Percentiles rank a stretch among this genome's conserved stretches.
phyloP scores from a whole-genome alignment of 1,140 invertebrate species.

The Brachionus rotundiformis region DNA sequence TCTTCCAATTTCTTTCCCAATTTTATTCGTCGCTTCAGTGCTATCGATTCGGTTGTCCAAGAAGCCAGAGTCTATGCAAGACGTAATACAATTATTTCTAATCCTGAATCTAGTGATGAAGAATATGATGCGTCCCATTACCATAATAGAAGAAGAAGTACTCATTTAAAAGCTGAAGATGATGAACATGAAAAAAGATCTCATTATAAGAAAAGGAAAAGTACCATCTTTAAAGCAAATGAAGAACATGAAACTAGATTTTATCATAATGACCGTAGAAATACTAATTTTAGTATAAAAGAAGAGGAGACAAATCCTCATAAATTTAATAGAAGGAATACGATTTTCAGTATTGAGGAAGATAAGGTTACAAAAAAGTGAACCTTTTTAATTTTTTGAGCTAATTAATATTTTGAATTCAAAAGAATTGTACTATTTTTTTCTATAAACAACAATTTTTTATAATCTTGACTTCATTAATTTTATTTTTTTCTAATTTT shows the following conservation, averaged over 20 bases:
- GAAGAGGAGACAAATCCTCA: neutral
- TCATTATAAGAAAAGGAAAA: neutral
- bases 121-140: neutral
- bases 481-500: no score
- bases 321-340: neutral
- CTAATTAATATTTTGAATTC: neutral
- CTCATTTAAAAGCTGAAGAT: neutral
- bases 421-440: no score
- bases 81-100: neutral
- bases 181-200: neutral
- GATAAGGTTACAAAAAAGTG: neutral
- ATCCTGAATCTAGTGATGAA: neutral
- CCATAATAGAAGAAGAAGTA: neutral
- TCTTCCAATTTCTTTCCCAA: no score
- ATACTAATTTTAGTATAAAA: neutral
- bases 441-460: no score
- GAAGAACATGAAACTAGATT: neutral
- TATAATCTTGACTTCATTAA: no score
- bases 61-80: slow-evolving; percentile 9
- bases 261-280: neutral
- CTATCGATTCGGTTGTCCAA: neutral
- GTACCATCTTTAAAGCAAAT: neutral
- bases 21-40: slow-evolving; percentile 17
- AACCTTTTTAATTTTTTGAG: neutral
- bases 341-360: neutral